A percentile compares a stretch with the other conserved stretches of the same genome.
These are phyloP conservation scores for Sisyra terminalis DNA, from an alignment of 2,888 invertebrate genomes.

Conservation along the genomic window DNA sequence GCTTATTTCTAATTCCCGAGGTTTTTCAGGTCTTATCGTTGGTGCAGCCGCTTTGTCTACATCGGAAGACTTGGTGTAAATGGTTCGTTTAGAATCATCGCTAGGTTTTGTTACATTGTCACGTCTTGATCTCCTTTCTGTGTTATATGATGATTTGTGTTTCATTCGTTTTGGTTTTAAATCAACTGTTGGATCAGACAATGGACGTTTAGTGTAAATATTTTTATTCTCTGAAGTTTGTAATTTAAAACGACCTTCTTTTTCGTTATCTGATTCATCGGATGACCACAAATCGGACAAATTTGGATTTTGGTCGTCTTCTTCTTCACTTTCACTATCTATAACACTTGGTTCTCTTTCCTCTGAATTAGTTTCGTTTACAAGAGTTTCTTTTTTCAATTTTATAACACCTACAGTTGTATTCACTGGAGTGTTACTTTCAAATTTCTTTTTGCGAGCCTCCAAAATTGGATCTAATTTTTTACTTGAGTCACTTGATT, in stretches of 20 bases:
- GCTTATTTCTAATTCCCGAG: no score
- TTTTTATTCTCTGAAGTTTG: constrained; percentile 10
- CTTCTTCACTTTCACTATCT: neutral
- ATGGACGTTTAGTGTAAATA: constrained; percentile 13
- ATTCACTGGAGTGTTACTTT: constrained; percentile 27
- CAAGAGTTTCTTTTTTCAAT: constrained; percentile 18
- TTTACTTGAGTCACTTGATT: constrained; percentile 5
- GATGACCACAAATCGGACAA: constrained; percentile 24
- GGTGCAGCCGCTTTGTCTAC: neutral
- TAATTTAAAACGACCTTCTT: constrained; percentile 25
- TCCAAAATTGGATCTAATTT: constrained; percentile 29
- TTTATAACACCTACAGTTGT: constrained; percentile 31
- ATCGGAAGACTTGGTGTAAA: neutral
- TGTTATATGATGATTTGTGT: neutral
- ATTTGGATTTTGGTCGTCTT: constrained; percentile 8
- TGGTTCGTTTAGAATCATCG: neutral
- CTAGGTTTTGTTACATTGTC: neutral
- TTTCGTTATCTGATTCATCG: constrained; percentile 25
- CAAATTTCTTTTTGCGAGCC: constrained; percentile 34
- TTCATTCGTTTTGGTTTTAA: constrained; percentile 7
- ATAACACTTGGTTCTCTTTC: constrained; percentile 14
- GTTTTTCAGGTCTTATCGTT: neutral
- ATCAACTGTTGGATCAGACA: constrained; percentile 10
- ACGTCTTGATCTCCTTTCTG: neutral
- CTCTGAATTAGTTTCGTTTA: neutral